These are phyloP conservation scores for Myoxocephalus aenaeus DNA, from an alignment of 2,797 vertebrate species.

Conservation along the genomic window DNA sequence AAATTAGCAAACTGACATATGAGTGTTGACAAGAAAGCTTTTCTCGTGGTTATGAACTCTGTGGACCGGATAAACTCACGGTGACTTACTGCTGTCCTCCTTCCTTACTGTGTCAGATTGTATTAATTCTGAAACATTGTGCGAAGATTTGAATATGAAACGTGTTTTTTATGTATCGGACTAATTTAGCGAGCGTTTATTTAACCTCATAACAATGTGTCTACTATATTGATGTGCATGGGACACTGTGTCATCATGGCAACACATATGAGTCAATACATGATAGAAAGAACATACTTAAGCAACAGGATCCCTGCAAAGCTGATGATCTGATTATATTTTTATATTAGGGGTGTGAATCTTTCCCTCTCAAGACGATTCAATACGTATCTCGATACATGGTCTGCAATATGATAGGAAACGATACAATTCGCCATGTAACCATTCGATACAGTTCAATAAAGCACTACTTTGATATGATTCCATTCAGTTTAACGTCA, in stretches of 20 bases:
- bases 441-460: not conserved
- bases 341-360: not conserved
- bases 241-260: not conserved
- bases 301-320: not conserved
- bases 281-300: not conserved
- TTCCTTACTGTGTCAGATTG: not conserved
- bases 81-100: not conserved
- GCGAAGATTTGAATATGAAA: not conserved
- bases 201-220: not conserved
- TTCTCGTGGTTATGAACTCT: not conserved
- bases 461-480: not conserved
- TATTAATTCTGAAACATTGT: not conserved
- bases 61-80: not conserved
- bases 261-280: not conserved
- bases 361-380: not conserved
- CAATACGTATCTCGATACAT: no score
- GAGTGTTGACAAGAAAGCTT: not conserved
- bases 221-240: not conserved
- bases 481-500: not conserved
- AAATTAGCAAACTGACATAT: not conserved
- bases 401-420: not conserved
- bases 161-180: not conserved
- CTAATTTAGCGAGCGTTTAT: not conserved
- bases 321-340: not conserved
- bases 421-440: not conserved